These are phyloP conservation scores for Scolanthus callimorphus DNA, from an alignment of 92 coral and sea anemone species.

Conservation along the genomic window DNA sequence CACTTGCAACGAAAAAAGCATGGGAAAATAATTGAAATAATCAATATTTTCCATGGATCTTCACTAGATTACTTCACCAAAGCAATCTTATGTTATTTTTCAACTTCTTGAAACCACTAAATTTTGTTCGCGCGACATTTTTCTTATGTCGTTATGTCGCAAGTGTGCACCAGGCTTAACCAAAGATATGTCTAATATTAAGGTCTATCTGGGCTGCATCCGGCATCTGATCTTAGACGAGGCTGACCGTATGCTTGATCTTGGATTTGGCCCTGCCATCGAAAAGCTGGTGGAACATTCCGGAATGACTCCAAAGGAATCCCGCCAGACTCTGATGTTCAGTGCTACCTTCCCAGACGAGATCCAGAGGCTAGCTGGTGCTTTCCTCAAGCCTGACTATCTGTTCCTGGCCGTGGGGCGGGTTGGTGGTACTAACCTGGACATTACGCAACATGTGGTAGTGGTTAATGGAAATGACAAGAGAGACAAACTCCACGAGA, in stretches of 20 bases:
- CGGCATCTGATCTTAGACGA: conserved; percentile 87
- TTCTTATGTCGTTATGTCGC: no score
- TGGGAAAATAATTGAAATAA: no score
- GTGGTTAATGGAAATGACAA: conserved; percentile 69
- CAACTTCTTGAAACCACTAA: no score
- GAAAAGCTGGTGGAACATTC: conserved; percentile 61
- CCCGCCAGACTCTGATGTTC: conserved; percentile 91
- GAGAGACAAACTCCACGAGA: conserved; percentile 74
- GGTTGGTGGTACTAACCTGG: conserved; percentile 90
- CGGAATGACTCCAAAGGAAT: conserved; percentile 67
- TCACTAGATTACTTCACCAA: no score
- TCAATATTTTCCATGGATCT: no score
- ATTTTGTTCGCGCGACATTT: no score
- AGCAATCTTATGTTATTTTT: no score
- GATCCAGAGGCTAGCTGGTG: conserved; percentile 90
- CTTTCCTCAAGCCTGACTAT: conserved; percentile 76
- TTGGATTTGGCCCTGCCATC: conserved; percentile 87
- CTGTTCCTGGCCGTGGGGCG: conserved; percentile 90
- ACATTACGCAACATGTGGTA: conserved; percentile 63
- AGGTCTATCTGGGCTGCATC: conserved; percentile 72
- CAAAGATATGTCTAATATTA: no score
- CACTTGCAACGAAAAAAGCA: no score
- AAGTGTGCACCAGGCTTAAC: no score
- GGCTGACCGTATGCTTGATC: conserved; percentile 97
- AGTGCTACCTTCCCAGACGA: conserved; percentile 98